Evolutionary conservation across 2,797 vertebrate genomes (phyloP).

Genomic region (Poeciliopsis gracilis): DNA sequence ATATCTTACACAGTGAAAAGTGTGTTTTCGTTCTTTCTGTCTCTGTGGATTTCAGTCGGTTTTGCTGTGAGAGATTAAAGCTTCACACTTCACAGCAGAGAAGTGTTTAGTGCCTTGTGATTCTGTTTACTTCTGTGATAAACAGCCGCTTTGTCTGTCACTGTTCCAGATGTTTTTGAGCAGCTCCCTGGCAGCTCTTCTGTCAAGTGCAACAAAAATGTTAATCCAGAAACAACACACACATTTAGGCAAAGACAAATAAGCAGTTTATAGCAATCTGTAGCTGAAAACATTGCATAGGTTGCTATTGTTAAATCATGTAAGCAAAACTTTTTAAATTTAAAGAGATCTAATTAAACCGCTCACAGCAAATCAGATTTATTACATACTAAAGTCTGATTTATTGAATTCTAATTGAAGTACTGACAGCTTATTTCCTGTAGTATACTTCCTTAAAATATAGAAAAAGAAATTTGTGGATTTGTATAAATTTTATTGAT

Average conservation of each 20-base stretch:
- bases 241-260: constrained; percentile 42
- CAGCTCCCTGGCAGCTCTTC: constrained; percentile 63
- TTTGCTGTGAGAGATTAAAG: constrained; percentile 50
- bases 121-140: constrained; percentile 65
- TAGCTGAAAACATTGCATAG: not conserved
- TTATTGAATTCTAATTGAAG: not conserved
- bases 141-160: constrained; percentile 65
- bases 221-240: constrained; percentile 46
- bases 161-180: constrained; percentile 66
- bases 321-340: not conserved
- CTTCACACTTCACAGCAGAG: constrained; percentile 31
- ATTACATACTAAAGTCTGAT: not conserved
- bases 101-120: constrained; percentile 46
- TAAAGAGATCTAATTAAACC: not conserved
- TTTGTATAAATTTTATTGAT: not conserved
- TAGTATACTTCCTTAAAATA: not conserved
- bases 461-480: not conserved
- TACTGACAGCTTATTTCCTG: not conserved
- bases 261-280: not conserved
- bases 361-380: not conserved
- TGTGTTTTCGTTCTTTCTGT: constrained; percentile 18
- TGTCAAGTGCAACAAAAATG: constrained; percentile 50
- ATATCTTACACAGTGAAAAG: not conserved
- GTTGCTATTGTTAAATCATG: not conserved
- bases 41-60: constrained; percentile 40